phyloP scores from a whole-genome alignment of 2,888 invertebrate species.

The Spisula solida region DNA sequence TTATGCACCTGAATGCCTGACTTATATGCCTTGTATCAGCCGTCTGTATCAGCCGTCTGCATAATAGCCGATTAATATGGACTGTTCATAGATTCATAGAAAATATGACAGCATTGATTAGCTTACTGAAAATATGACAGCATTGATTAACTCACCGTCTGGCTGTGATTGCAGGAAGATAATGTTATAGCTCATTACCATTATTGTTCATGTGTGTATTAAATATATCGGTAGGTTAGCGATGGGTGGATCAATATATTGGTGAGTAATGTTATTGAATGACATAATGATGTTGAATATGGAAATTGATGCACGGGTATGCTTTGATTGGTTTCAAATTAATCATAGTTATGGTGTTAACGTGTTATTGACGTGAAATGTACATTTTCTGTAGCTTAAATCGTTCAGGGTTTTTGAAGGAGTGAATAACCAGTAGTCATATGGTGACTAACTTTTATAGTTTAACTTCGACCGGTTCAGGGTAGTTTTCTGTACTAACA shows the following conservation, averaged over 20 bases:
- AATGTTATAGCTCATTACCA: neutral
- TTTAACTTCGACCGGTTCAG: too few relatives aligned
- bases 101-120: constrained; percentile 19
- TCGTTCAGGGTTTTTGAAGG: too few relatives aligned
- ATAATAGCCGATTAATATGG: neutral
- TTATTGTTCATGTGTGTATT: constrained; percentile 10
- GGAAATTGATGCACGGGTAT: neutral
- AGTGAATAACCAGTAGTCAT: too few relatives aligned
- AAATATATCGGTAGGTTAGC: neutral
- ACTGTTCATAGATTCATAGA: neutral
- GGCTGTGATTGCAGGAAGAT: neutral
- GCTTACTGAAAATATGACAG: neutral
- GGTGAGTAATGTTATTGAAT: neutral
- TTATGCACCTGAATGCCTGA: neutral
- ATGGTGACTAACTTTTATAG: too few relatives aligned
- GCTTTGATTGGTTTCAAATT: neutral
- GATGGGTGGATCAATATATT: neutral
- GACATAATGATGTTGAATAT: neutral
- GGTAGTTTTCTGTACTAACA: too few relatives aligned
- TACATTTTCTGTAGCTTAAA: too few relatives aligned
- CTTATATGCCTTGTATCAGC: neutral
- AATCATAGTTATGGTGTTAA: neutral
- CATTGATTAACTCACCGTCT: constrained; percentile 12
- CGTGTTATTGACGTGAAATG: too few relatives aligned
- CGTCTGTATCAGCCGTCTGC: neutral